These are phyloP conservation scores for Papilio demoleus DNA, from an alignment of 2,888 invertebrate species.

Conservation along the genomic window DNA sequence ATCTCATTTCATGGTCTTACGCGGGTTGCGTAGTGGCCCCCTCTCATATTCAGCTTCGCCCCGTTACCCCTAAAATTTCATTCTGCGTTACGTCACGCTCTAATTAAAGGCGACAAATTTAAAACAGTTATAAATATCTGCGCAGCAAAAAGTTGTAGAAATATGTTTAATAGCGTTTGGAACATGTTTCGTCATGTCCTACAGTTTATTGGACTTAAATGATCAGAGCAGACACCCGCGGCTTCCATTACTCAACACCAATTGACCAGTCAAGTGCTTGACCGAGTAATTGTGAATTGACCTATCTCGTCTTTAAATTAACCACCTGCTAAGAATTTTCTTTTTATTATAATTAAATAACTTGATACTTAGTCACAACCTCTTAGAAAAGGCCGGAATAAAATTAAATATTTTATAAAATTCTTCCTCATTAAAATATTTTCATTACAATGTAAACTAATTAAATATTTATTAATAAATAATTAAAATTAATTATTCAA, in stretches of 20 bases:
- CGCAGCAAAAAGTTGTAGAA: not conserved
- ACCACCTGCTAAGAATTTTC: conserved; percentile 45
- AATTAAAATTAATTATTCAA: too few species aligned
- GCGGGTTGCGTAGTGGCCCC: too few species aligned
- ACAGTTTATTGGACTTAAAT: conserved; percentile 5
- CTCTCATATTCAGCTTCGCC: too few species aligned
- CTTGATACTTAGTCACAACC: not conserved
- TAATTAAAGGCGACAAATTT: too few species aligned
- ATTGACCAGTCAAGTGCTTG: conserved; percentile 66
- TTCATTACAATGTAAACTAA: too few species aligned
- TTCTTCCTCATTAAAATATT: too few species aligned
- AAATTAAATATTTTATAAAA: not conserved
- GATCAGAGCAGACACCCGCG: conserved; percentile 47
- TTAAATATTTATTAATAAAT: too few species aligned
- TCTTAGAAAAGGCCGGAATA: not conserved
- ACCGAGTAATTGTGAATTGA: conserved; percentile 51
- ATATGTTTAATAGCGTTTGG: not conserved
- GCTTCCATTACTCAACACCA: conserved; percentile 62
- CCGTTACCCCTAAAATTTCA: too few species aligned
- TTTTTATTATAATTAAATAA: not conserved
- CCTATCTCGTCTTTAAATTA: conserved; percentile 42
- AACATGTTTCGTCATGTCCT: not conserved
- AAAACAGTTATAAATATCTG: too few species aligned
- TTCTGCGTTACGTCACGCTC: too few species aligned
- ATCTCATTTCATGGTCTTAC: too few species aligned